These are phyloP conservation scores for Caenorhabditis zanzibari DNA, from an alignment of 2,888 invertebrate genomes.

Conservation along the genomic window DNA sequence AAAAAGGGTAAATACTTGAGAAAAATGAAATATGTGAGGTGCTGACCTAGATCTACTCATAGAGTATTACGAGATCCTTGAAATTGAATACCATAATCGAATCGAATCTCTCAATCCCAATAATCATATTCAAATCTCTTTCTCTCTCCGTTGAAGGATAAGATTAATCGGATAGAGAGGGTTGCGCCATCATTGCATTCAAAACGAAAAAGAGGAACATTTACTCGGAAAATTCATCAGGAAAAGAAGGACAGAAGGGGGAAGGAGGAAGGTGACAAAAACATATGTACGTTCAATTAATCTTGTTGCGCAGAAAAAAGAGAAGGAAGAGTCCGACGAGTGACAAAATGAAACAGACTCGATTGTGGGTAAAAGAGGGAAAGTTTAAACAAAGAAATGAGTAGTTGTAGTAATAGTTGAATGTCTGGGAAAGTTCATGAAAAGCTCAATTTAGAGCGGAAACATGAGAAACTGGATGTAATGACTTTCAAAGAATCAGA, in stretches of 20 bases:
- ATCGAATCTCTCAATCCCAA: not conserved
- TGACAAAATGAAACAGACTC: constrained; percentile 28
- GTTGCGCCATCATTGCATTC: constrained; percentile 51
- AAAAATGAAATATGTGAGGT: constrained; percentile 22
- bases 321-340: constrained; percentile 36
- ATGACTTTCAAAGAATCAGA: not conserved
- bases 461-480: not conserved
- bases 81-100: constrained; percentile 41
- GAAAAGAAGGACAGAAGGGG: constrained; percentile 29
- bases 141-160: constrained; percentile 14
- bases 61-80: not conserved
- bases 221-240: constrained; percentile 34
- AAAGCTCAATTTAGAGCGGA: not conserved
- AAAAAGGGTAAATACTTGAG: constrained; percentile 44
- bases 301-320: constrained; percentile 47
- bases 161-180: constrained; percentile 51
- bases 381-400: constrained; percentile 32
- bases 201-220: constrained; percentile 23
- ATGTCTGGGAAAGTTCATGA: not conserved
- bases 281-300: constrained; percentile 63
- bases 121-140: constrained; percentile 44
- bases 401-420: constrained; percentile 15
- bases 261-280: constrained; percentile 56
- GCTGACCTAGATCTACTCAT: constrained; percentile 32
- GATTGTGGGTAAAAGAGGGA: not conserved